Evolutionary conservation across 1,140 invertebrate genomes (phyloP), one percentile per base, ranked within the genome.

Genomic region (Drosophila kikkawai): DNA sequence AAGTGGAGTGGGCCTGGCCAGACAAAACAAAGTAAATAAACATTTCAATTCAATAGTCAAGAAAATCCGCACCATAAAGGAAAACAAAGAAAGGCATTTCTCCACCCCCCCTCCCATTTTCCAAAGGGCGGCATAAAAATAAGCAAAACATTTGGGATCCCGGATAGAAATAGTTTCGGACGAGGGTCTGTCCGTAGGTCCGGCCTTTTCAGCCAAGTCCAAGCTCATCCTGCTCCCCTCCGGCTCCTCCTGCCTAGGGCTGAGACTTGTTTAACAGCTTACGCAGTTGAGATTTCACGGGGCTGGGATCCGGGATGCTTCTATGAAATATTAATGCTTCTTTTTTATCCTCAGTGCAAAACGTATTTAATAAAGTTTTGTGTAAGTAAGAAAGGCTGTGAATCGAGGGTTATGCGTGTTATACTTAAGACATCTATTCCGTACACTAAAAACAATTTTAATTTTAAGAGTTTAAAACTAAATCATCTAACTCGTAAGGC

Each of bases 41-140:
- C 69, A 82, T 82, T 82, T 82, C 80, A 82, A 82, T 82, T 82
- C 80, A 82, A 82, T 82, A 82, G 80, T 83, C 80, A 82, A 82
- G 80, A 82, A 82, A 82, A 82, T 82, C 80, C 74, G 22, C 75
- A 63, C 64, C 75, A 79, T 83, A 82, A 80, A 80, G 61, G 77
- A 67, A 80, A 80, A 79, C 76, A 79, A 79, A 79, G 59, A 79
- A 79, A 79, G 59, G 75, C 75, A 78, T 79, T 69, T 68, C 42
- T 37, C 29, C 6, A 17, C 55, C 67, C 63, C 68, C 42, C 44
- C 36, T 6, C 22, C 55, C 67, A 51, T 69, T 69, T 69, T 66
- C 39, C 42, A 39, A 39, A 19, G 44, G 39, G 45, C 7, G 56
- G 69, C 71, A 75, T 75, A 75, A 64, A 75, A 64, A 80, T 80